phyloP scores from a whole-genome alignment of 2,113 vertebrate species.

The Sebastes schlegelii region DNA sequence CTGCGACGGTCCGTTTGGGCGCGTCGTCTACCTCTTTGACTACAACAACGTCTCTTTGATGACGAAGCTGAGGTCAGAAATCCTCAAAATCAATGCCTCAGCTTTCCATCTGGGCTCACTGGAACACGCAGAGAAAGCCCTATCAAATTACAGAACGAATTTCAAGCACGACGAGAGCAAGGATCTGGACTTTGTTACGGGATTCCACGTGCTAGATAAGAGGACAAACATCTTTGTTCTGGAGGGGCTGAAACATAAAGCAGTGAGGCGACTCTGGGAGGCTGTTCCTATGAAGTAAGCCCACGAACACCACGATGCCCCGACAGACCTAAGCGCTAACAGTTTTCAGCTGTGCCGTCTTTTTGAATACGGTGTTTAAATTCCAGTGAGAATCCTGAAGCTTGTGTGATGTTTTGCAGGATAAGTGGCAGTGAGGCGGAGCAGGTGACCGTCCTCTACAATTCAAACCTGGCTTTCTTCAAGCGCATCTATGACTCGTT shows the following conservation, averaged over 20 bases:
- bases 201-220: conserved; percentile 88
- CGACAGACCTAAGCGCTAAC: conserved; percentile 31
- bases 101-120: conserved; percentile 79
- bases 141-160: conserved; percentile 73
- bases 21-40: conserved; percentile 84
- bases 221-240: conserved; percentile 85
- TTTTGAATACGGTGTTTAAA: conserved; percentile 28
- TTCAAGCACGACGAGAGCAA: conserved; percentile 61
- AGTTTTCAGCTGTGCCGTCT: conserved; percentile 50
- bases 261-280: conserved; percentile 85
- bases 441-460: conserved; percentile 82
- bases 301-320: background rate
- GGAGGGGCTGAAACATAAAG: conserved; percentile 87
- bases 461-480: conserved; percentile 84
- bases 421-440: conserved; percentile 46
- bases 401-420: conserved; percentile 75
- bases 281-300: conserved; percentile 74
- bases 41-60: conserved; percentile 66
- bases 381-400: conserved; percentile 28
- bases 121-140: conserved; percentile 57
- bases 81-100: conserved; percentile 82
- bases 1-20: conserved; percentile 74
- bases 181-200: conserved; percentile 85
- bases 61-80: conserved; percentile 76
- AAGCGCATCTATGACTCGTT: conserved; percentile 84